phyloP scores from a whole-genome alignment of 2,888 invertebrate species.

The Yponomeuta sedellus region DNA sequence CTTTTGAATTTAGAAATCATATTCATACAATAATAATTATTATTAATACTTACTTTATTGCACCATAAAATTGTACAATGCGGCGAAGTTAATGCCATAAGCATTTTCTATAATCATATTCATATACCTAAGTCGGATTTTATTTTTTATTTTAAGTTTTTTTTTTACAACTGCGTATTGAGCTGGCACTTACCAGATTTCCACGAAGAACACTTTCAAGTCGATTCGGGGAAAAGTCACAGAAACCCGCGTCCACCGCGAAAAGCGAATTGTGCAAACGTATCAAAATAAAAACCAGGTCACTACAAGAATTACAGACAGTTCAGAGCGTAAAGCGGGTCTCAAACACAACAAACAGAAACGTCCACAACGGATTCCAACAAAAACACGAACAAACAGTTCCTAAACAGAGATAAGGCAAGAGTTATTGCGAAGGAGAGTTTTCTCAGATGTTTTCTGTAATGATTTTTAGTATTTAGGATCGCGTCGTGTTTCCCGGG shows the following conservation, averaged over 20 bases:
- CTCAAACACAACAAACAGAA: slow-evolving; percentile 30
- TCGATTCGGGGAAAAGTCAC: neutral
- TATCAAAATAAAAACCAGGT: slow-evolving; percentile 62
- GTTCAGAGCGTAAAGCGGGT: slow-evolving; percentile 20
- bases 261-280: slow-evolving; percentile 48
- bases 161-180: too few relatives aligned
- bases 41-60: too few relatives aligned
- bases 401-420: slow-evolving; percentile 20
- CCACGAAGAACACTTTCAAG: neutral
- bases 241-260: neutral
- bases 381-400: neutral
- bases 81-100: too few relatives aligned
- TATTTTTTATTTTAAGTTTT: too few relatives aligned
- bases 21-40: too few relatives aligned
- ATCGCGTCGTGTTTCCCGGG: slow-evolving; percentile 33
- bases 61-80: too few relatives aligned
- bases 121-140: too few relatives aligned
- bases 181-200: too few relatives aligned
- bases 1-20: too few relatives aligned
- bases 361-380: slow-evolving; percentile 22
- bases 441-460: slow-evolving; percentile 44
- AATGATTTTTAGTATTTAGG: slow-evolving; percentile 40
- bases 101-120: too few relatives aligned
- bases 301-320: slow-evolving; percentile 27
- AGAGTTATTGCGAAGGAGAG: slow-evolving; percentile 34